phyloP scores from a whole-genome alignment of 2,888 invertebrate genomes.

The Drosophila tripunctata region DNA sequence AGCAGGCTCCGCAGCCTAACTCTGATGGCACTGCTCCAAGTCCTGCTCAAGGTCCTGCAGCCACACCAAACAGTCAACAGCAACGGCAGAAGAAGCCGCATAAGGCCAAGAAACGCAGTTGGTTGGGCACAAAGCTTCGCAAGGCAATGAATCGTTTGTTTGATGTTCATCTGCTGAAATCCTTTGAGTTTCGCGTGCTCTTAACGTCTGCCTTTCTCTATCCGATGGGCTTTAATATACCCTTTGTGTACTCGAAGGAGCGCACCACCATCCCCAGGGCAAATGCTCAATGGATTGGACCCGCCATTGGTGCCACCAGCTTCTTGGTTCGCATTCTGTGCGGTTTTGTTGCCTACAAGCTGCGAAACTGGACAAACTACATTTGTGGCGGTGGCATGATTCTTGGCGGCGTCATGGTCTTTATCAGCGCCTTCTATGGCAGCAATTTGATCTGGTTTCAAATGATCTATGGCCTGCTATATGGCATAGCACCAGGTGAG shows the following conservation, averaged over 20 bases:
- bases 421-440: constrained; percentile 88
- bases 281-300: constrained; percentile 51
- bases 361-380: constrained; percentile 55
- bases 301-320: constrained; percentile 90
- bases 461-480: constrained; percentile 69
- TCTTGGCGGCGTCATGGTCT: constrained; percentile 86
- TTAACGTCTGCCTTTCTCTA: constrained; percentile 87
- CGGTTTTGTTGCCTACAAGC: constrained; percentile 75
- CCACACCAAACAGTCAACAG: background rate
- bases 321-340: constrained; percentile 84
- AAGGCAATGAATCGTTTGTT: constrained; percentile 66
- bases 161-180: constrained; percentile 64
- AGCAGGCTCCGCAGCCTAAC: background rate
- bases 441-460: constrained; percentile 72
- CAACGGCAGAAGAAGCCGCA: constrained; percentile 20
- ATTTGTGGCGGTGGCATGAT: constrained; percentile 75
- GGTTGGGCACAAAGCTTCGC: constrained; percentile 52
- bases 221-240: constrained; percentile 91
- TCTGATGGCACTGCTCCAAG: background rate
- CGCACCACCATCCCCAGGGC: constrained; percentile 84
- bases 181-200: constrained; percentile 82
- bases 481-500: constrained; percentile 78
- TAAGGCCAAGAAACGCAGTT: constrained; percentile 32
- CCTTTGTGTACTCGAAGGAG: constrained; percentile 87
- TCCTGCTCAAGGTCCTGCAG: fast-evolving